Evolutionary conservation across 2,888 invertebrate species (phyloP).

Genomic region (Tortricodes alternella): DNA sequence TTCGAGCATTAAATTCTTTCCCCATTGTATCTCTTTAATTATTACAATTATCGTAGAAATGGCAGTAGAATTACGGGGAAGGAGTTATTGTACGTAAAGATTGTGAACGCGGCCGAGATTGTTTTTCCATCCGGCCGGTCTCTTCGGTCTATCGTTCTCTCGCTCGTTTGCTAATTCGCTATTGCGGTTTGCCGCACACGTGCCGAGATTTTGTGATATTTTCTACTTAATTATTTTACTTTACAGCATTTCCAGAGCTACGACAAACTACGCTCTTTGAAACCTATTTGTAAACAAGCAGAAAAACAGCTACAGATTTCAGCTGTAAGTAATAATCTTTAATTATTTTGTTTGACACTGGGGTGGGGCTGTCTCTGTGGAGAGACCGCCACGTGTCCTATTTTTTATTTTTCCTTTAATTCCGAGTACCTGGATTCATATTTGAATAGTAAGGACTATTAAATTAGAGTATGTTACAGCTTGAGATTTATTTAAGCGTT

Average conservation of each 20-base stretch:
- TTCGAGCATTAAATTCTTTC: too few relatives aligned
- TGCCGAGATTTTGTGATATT: conserved; percentile 80
- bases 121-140: not conserved
- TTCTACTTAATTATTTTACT: conserved; percentile 68
- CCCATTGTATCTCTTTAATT: too few relatives aligned
- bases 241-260: conserved; percentile 58
- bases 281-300: conserved; percentile 55
- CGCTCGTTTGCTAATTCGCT: conserved; percentile 43
- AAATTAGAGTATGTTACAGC: conserved; percentile 24
- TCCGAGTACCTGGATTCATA: conserved; percentile 38
- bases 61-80: too few relatives aligned
- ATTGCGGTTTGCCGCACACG: conserved; percentile 81
- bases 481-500: conserved; percentile 14
- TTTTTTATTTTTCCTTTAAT: conserved; percentile 54
- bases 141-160: conserved; percentile 29
- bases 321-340: conserved; percentile 61
- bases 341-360: conserved; percentile 73
- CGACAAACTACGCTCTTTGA: conserved; percentile 50
- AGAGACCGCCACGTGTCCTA: conserved; percentile 79
- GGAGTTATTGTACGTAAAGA: not conserved
- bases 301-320: conserved; percentile 50
- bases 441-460: conserved; percentile 30
- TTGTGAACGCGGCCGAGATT: conserved; percentile 15
- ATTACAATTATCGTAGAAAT: too few relatives aligned
- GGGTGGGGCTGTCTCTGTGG: conserved; percentile 77